Conservation (phyloP, 64 coral and sea anemone genomes). For the Acropora tenuis region DNA sequence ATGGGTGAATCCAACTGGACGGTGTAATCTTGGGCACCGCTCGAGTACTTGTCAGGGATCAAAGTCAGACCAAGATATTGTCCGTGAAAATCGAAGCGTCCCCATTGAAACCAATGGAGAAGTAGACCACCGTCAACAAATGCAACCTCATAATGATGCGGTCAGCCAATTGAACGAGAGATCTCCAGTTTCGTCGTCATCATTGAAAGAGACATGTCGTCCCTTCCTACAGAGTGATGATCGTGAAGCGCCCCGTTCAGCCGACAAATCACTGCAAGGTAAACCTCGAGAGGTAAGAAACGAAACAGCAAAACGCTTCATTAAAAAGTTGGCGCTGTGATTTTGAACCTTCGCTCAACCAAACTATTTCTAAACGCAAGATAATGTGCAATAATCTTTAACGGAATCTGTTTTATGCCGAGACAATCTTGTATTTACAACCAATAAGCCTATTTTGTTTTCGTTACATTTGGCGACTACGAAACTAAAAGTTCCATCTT, state of each 20-base stretch:
- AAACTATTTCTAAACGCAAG: too few species aligned
- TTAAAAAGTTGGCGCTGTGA: neutral
- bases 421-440: too few species aligned
- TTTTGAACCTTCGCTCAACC: neutral
- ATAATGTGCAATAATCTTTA: too few species aligned
- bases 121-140: neutral
- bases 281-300: conserved; percentile 1
- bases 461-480: too few species aligned
- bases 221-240: neutral
- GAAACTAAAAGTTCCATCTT: too few species aligned
- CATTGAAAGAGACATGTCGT: neutral
- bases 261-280: neutral
- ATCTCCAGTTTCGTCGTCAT: neutral
- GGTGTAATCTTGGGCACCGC: neutral
- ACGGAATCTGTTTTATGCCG: too few species aligned
- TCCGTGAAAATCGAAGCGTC: neutral
- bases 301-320: neutral
- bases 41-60: neutral
- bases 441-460: too few species aligned
- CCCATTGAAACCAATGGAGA: neutral
- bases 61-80: neutral
- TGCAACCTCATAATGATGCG: neutral
- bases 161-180: neutral
- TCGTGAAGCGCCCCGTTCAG: neutral
- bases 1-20: too few species aligned